These are phyloP conservation scores for Neodon shergylaensis DNA, from an alignment of 2,113 vertebrate species.

Conservation along the genomic window DNA sequence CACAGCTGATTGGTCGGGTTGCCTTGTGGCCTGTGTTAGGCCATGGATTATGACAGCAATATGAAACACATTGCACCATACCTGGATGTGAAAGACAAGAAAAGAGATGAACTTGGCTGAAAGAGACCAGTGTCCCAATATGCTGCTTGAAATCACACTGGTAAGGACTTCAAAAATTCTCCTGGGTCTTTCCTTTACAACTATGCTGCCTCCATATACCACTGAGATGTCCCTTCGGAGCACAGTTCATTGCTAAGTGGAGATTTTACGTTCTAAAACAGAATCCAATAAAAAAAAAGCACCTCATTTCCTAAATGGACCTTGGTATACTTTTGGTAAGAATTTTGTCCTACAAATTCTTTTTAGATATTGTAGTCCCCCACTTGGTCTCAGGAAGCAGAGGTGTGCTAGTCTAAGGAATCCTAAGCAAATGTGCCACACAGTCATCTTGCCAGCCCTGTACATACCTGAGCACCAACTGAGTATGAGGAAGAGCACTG, in stretches of 20 bases:
- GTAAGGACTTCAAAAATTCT: background rate
- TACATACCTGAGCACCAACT: background rate
- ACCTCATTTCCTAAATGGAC: background rate
- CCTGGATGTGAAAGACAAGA: background rate
- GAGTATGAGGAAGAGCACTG: background rate
- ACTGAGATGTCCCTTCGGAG: background rate
- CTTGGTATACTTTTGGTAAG: background rate
- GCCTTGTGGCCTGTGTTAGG: background rate
- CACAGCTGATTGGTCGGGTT: background rate
- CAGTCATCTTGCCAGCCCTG: background rate
- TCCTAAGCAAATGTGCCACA: background rate
- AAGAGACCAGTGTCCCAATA: no score
- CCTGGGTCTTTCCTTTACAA: no score
- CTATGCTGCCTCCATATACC: accelerated
- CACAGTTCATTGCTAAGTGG: background rate
- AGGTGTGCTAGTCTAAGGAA: background rate
- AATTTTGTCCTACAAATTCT: background rate
- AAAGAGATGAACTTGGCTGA: background rate
- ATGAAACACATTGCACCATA: background rate
- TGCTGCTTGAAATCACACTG: background rate
- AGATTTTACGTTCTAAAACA: background rate
- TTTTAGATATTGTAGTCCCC: background rate
- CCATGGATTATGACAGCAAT: no score
- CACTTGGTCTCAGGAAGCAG: background rate
- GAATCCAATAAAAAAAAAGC: background rate